phyloP scores from a whole-genome alignment of 1,140 invertebrate species.

The Wiebesia pumilae region DNA sequence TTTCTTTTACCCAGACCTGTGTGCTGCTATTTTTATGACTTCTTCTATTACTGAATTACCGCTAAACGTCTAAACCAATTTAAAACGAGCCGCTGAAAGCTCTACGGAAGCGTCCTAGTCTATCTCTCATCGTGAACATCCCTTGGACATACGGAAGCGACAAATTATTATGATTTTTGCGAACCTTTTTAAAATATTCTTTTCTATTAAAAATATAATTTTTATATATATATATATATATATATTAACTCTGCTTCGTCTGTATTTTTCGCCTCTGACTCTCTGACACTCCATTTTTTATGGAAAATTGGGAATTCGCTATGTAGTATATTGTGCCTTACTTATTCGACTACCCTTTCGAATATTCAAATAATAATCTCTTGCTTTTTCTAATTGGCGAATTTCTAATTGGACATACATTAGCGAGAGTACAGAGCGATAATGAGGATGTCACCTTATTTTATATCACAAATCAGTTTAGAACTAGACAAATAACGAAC shows the following conservation, averaged over 20 bases:
- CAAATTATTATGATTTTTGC: conserved; percentile 9
- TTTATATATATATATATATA: background rate
- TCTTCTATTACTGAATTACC: conserved; percentile 53
- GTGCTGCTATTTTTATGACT: conserved; percentile 48
- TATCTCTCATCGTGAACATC: conserved; percentile 25
- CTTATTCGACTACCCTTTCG: background rate
- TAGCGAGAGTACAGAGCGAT: background rate
- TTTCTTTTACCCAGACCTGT: conserved; percentile 38
- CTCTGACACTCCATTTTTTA: conserved; percentile 9
- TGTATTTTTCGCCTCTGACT: background rate
- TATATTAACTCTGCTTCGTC: background rate
- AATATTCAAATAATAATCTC: background rate
- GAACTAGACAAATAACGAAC: background rate
- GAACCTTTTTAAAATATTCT: background rate
- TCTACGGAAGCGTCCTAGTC: conserved; percentile 20
- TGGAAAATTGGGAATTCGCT: conserved; percentile 21
- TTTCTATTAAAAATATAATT: no score
- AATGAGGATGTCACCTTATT: background rate
- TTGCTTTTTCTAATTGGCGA: background rate
- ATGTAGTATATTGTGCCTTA: background rate
- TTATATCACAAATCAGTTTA: conserved; percentile 21
- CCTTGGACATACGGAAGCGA: conserved; percentile 24
- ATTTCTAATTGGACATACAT: conserved; percentile 28
- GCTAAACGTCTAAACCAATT: conserved; percentile 31
- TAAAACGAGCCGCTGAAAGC: conserved; percentile 29